A percentile compares a stretch with the other conserved stretches of the same genome.
phyloP scores from a whole-genome alignment of 2,797 vertebrate genomes.

The Anolis apletophallus region DNA sequence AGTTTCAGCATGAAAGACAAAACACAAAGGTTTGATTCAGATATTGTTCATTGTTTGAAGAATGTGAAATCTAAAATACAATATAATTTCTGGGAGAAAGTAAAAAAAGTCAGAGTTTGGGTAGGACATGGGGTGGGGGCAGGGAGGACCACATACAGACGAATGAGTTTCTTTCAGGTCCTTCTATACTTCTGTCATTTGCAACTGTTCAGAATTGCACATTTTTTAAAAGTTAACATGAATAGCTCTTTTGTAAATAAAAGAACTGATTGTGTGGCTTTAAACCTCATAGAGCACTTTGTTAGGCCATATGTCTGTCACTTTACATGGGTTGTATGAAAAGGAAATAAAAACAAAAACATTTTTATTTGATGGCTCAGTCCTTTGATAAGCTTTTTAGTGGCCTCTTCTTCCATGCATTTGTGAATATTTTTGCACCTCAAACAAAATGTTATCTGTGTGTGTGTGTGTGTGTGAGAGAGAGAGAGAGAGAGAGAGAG shows the following conservation, averaged over 20 bases:
- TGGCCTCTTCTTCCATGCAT: slow-evolving; percentile 23
- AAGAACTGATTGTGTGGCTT: slow-evolving; percentile 27
- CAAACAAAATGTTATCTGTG: background rate
- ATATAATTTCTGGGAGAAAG: background rate
- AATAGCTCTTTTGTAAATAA: slow-evolving; percentile 46
- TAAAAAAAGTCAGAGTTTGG: background rate
- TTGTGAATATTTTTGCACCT: slow-evolving; percentile 48
- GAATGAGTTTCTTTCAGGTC: slow-evolving; percentile 4
- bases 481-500: background rate
- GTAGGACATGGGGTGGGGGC: background rate
- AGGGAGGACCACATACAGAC: background rate
- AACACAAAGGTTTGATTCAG: too few species aligned
- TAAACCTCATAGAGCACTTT: slow-evolving; percentile 44
- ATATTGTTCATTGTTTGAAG: too few species aligned
- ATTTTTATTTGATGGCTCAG: slow-evolving; percentile 33
- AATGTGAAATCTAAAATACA: too few species aligned
- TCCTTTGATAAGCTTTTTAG: slow-evolving; percentile 35
- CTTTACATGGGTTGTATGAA: slow-evolving; percentile 39
- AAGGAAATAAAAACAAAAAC: slow-evolving; percentile 2
- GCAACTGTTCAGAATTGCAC: background rate
- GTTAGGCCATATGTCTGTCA: background rate
- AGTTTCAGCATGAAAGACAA: too few species aligned
- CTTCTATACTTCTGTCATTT: slow-evolving; percentile 32
- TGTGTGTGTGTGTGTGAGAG: background rate
- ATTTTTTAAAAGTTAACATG: slow-evolving; percentile 15